Percentiles rank a stretch among this genome's conserved stretches.
phyloP scores from a whole-genome alignment of 2,113 vertebrate species.

The Engystomops pustulosus region DNA sequence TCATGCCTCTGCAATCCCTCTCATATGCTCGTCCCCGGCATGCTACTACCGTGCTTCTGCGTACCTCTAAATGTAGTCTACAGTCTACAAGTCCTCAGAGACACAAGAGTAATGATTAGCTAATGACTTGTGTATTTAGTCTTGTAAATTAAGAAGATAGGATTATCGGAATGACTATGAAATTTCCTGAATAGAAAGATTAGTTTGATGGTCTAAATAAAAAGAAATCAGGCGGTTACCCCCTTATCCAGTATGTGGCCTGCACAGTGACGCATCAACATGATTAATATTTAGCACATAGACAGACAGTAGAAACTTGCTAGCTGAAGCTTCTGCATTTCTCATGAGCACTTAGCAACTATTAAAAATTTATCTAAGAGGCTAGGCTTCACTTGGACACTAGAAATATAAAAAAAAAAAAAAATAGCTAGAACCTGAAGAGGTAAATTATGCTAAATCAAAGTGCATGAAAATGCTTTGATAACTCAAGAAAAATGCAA shows the following conservation, averaged over 20 bases:
- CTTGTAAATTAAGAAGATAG: too few relatives aligned
- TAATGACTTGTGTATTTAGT: too few relatives aligned
- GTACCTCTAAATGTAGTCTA: too few relatives aligned
- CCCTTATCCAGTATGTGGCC: background rate
- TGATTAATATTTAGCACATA: slow-evolving; percentile 35
- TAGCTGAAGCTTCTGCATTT: slow-evolving; percentile 15
- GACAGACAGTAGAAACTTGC: slow-evolving; percentile 8
- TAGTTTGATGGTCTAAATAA: background rate
- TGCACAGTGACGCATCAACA: background rate
- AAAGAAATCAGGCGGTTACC: background rate
- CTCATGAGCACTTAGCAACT: slow-evolving; percentile 20
- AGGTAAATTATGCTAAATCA: background rate
- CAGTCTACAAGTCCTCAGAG: too few relatives aligned
- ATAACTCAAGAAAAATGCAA: too few relatives aligned
- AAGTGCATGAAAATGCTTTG: background rate
- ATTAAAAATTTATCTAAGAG: slow-evolving; percentile 23
- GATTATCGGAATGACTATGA: too few relatives aligned
- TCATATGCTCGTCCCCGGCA: too few relatives aligned
- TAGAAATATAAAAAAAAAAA: background rate
- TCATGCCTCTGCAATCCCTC: too few relatives aligned
- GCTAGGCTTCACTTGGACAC: background rate
- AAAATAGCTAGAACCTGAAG: background rate
- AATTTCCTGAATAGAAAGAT: too few relatives aligned
- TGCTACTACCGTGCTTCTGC: too few relatives aligned
- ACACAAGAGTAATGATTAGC: too few relatives aligned